Base-by-base conservation (phyloP, 35 echinoderm and acorn worm genomes). In the Chiridota heheva region DNA sequence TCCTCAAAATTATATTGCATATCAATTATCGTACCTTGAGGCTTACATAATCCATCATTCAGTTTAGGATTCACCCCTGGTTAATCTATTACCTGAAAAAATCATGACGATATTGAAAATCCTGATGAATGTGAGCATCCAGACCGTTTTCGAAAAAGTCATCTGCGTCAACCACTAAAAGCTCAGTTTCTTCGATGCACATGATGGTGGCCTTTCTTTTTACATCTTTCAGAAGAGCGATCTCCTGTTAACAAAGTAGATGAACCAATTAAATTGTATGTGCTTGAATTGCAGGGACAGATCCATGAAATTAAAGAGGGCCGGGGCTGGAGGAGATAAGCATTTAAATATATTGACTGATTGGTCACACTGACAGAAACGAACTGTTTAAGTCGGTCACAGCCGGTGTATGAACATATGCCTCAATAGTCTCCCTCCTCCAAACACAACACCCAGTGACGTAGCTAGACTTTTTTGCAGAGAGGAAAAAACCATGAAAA, bases 131-230 rank as follows among this genome's bases (percentile, higher is more conserved):
- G 75, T 98, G 95, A 24, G 39, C 65, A 81, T 98, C 80, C 18
- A 98, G 80, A 46, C 85, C 85, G 40, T 98, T 84, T 18, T 80
- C 60, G 57, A 92, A 98, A 81, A 98, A 98, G 40, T 91, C 89
- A 38, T 98, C 95, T 24, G 34, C 58, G 69, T 98, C 95, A 20
- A 98, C 84, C 10, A 91, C 83, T 16, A 98, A 42, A 37, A 98
- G 62, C 61, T 98, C 89, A 3, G 95, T 92, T 1, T 98, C 89
- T 61, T 98, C 66, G 38, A 98, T 74, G 66, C 89, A 91, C 31
- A 92, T 81, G 26, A 98, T 72, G 28, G 95, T 98, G 1, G 95
- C 89, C 76, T 41, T 88, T 0, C 95, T 72, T 26, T 69, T 64
- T 0, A 73, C 58, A 40, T 98, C 84, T 60, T 98, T 98, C 38